phyloP scores from a whole-genome alignment of 2,888 invertebrate species.

The Nezara viridula region DNA sequence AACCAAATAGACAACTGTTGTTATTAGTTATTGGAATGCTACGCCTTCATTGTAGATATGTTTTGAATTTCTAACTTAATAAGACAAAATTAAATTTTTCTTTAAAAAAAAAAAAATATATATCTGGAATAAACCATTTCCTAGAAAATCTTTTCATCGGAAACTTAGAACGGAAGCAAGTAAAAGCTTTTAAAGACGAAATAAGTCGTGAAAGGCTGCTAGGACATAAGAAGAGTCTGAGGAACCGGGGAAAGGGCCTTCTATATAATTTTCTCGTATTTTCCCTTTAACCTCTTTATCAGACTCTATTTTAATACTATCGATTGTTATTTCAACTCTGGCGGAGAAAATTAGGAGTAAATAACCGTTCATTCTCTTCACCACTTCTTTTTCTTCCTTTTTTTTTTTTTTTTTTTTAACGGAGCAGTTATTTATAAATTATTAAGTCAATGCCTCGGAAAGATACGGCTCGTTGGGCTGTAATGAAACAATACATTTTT shows the following conservation, averaged over 20 bases:
- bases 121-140: background rate
- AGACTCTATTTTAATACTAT: background rate
- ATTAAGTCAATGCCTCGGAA: background rate
- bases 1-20: no score
- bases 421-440: background rate
- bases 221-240: background rate
- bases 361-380: background rate
- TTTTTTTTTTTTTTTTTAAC: background rate
- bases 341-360: background rate
- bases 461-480: background rate
- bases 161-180: background rate
- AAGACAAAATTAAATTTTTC: background rate
- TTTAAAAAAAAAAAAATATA: background rate
- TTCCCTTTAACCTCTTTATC: conserved; percentile 14
- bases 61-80: background rate
- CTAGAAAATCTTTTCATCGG: background rate
- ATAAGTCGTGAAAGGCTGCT: background rate
- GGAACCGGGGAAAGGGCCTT: background rate
- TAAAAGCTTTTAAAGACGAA: conserved; percentile 19
- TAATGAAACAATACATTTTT: background rate
- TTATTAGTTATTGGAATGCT: no score
- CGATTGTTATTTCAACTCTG: background rate
- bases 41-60: no score
- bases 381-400: no score
- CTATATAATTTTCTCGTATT: conserved; percentile 32